Evolutionary conservation across 2,888 invertebrate species (phyloP), one percentile per base, ranked within the genome.

Genomic region (Drosophila robusta): DNA sequence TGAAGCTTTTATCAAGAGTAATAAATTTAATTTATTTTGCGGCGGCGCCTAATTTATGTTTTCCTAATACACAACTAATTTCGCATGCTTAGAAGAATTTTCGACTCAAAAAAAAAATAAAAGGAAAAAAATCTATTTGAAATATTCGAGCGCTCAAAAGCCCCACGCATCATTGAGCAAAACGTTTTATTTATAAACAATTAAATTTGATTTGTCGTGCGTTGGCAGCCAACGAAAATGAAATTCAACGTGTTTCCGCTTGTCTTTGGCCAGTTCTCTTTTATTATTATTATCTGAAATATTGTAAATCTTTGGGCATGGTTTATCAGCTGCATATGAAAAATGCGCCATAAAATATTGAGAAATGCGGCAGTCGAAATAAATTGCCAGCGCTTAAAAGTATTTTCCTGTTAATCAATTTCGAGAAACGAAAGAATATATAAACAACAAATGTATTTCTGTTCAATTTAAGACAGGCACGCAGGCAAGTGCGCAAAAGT

Each of bases 181-280:
- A 89, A 84, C 81, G 85, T 89, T 89, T 86, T 86, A 89, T 86
- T 89, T 90, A 89, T 82, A 78, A 86, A 78, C 82, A 89, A 90
- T 89, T 87, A 78, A 90, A 79, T 87, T 86, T 89, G 84, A 88
- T 89, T 89, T 89, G 86, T 86, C 75, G 77, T 77, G 46, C 69
- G 78, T 67, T 72, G 70, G 67, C 73, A 55, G 70, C 47, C 16
- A 51, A 57, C 34, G 67, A 67, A 76, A 67, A 65, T 67, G 64
- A 56, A 71, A 51, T 44, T 76, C 61, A 60, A 56, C 54, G 44
- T 54, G 52, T 84, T 84, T 78, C 71, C 81, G 72, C 57, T 58
- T 72, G 57, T 66, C 61, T 54, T 41, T 24, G 29, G 8, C 34
- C 29, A 50, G 16, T 32, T 9, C 9, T 11, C 8, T 51, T 44